Conservation (phyloP, 2,113 vertebrate genomes). For the Channa argus region DNA sequence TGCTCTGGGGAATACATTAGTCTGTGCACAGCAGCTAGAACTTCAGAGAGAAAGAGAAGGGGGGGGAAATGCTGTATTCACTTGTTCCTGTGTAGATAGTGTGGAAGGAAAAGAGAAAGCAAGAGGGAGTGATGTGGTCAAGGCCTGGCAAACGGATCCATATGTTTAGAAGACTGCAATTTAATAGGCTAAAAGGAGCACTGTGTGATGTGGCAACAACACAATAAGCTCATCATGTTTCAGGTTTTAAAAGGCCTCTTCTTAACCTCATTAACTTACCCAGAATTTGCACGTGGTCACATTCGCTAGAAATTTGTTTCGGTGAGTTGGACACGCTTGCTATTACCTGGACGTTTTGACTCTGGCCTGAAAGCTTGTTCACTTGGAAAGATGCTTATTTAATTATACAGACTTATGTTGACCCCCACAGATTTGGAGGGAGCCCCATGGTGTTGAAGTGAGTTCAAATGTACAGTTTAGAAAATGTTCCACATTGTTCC, state of each 20-base stretch:
- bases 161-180: slow-evolving; percentile 58
- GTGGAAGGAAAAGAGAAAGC: slow-evolving; percentile 33
- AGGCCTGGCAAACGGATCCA: slow-evolving; percentile 66
- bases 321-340: neutral
- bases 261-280: slow-evolving; percentile 17
- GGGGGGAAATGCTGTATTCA: slow-evolving; percentile 52
- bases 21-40: slow-evolving; percentile 75
- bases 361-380: neutral
- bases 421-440: slow-evolving; percentile 16
- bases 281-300: slow-evolving; percentile 18
- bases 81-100: slow-evolving; percentile 57
- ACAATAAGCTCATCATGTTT: slow-evolving; percentile 15
- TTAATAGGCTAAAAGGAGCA: slow-evolving; percentile 61
- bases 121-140: slow-evolving; percentile 53
- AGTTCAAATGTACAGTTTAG: slow-evolving; percentile 11
- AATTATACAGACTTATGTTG: slow-evolving; percentile 25
- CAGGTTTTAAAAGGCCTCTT: slow-evolving; percentile 17
- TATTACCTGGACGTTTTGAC: slow-evolving; percentile 30
- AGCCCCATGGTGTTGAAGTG: neutral
- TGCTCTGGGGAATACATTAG: slow-evolving; percentile 81
- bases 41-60: slow-evolving; percentile 62
- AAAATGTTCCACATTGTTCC: slow-evolving; percentile 21
- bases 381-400: slow-evolving; percentile 33
- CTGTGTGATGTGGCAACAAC: slow-evolving; percentile 40
- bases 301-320: slow-evolving; percentile 9